A percentile compares a stretch with the other conserved stretches of the same genome.
Evolutionary conservation across 2,113 vertebrate species (phyloP).

Genomic region (Peromyscus maniculatus): DNA sequence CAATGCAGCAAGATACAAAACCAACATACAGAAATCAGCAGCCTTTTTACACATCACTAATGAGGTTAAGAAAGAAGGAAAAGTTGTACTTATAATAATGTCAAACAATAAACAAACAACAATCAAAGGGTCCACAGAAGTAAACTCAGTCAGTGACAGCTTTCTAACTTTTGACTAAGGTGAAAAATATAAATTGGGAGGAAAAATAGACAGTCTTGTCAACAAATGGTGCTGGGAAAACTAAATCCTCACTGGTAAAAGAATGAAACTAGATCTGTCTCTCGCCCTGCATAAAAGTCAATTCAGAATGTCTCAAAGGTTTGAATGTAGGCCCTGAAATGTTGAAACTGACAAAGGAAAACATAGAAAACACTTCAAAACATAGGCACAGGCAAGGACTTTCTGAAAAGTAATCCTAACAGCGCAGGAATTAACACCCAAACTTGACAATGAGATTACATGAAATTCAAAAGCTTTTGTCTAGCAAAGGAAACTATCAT

Average conservation of each 20-base stretch:
- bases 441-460: neutral
- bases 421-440: neutral
- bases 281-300: neutral
- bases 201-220: neutral
- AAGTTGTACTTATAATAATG: neutral
- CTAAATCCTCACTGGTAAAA: neutral
- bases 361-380: neutral
- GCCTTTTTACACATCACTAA: neutral
- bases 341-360: neutral
- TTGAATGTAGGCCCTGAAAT: neutral
- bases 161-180: neutral
- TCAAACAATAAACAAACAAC: neutral
- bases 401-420: neutral
- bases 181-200: neutral
- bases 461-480: neutral
- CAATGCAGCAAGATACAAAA: neutral
- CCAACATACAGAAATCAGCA: neutral
- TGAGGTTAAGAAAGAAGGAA: neutral
- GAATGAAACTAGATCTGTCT: neutral
- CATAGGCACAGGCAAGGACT: neutral
- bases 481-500: neutral
- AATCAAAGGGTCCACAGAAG: neutral
- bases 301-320: neutral
- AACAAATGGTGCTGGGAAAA: neutral
- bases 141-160: neutral